These are phyloP conservation scores for Yponomeuta evonymella DNA, from an alignment of 2,888 invertebrate species.

Conservation along the genomic window DNA sequence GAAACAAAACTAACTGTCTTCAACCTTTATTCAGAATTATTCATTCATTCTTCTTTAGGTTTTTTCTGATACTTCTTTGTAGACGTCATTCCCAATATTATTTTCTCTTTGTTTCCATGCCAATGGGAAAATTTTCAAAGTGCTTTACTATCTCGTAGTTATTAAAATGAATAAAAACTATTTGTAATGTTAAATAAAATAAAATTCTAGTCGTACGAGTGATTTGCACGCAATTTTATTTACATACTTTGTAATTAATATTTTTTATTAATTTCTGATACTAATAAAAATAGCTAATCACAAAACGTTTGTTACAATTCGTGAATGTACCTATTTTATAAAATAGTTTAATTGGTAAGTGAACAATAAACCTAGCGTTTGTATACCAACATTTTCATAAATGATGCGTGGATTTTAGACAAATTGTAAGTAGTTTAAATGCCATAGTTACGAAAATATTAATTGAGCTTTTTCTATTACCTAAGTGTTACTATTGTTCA, in stretches of 20 bases:
- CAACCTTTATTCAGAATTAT: constrained; percentile 14
- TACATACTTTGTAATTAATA: constrained; percentile 22
- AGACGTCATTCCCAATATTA: neutral
- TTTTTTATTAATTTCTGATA: constrained; percentile 17
- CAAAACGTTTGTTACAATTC: constrained; percentile 49
- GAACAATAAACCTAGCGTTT: constrained; percentile 57
- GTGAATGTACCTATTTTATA: constrained; percentile 61
- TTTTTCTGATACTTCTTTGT: neutral
- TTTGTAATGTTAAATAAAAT: constrained; percentile 66
- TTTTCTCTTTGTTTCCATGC: constrained; percentile 39
- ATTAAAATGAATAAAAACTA: constrained; percentile 58
- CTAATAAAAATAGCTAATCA: constrained; percentile 18
- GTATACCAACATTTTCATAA: constrained; percentile 59
- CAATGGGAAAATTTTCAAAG: constrained; percentile 69
- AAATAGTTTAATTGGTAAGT: constrained; percentile 46
- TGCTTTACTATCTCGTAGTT: constrained; percentile 76
- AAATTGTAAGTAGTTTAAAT: constrained; percentile 42
- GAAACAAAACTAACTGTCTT: constrained; percentile 32
- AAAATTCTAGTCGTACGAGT: constrained; percentile 63
- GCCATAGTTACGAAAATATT: constrained; percentile 32
- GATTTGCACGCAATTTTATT: constrained; percentile 52
- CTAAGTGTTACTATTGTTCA: constrained; percentile 19
- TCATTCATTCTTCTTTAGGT: neutral
- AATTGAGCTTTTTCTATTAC: constrained; percentile 28
- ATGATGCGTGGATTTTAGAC: constrained; percentile 53